phyloP scores from a whole-genome alignment of 2,113 vertebrate species.

The Gasterosteus nipponicus region DNA sequence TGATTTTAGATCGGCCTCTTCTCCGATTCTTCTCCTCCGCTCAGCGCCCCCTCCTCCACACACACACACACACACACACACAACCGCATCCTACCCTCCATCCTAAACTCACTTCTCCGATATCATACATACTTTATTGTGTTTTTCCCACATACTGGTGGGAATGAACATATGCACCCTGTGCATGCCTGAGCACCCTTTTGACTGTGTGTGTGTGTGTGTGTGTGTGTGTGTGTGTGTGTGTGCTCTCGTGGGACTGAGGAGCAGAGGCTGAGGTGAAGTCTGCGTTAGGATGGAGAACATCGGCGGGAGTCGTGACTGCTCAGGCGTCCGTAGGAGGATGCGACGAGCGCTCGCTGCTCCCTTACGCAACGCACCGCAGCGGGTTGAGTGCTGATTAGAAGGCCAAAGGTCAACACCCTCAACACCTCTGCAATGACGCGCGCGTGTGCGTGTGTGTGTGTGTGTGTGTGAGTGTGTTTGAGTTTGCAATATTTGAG shows the following conservation, averaged over 20 bases:
- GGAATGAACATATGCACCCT: constrained; percentile 11
- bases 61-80: too few relatives aligned
- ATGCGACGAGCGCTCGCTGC: constrained; percentile 76
- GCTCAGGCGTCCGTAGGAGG: constrained; percentile 83
- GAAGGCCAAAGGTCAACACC: constrained; percentile 76
- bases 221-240: constrained; percentile 55
- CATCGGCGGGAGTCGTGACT: constrained; percentile 82
- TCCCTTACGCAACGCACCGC: constrained; percentile 79
- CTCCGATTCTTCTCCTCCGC: constrained; percentile 20
- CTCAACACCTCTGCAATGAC: constrained; percentile 76
- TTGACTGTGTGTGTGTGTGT: constrained; percentile 7
- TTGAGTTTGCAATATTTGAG: constrained; percentile 33
- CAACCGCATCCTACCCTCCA: neutral
- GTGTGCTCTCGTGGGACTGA: constrained; percentile 42
- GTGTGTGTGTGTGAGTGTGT: constrained; percentile 8
- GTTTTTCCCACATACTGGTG: neutral
- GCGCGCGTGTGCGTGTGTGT: too few relatives aligned
- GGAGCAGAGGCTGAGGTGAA: constrained; percentile 60
- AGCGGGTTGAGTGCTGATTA: constrained; percentile 68
- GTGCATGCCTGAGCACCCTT: neutral
- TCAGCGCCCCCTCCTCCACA: neutral
- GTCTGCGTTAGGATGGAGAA: constrained; percentile 65
- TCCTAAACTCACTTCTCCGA: neutral
- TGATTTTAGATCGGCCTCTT: constrained; percentile 22
- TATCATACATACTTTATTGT: neutral